Evolutionary conservation across 1,140 invertebrate species (phyloP), one percentile per base, ranked within the genome.

Genomic region (Drosophila novamexicana): DNA sequence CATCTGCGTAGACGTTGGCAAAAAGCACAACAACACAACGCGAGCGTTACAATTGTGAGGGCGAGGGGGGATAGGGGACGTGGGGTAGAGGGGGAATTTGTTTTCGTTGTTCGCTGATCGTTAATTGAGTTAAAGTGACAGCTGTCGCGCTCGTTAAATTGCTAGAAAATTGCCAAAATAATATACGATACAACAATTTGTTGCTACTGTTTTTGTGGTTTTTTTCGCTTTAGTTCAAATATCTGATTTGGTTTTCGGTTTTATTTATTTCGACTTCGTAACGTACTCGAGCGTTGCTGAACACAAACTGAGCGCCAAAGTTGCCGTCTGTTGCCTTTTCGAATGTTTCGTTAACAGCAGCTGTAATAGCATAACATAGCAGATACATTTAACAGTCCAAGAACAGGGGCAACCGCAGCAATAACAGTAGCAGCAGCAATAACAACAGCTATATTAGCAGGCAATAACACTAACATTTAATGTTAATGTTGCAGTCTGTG

Each of bases 101-200:
- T 67, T 69, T 63, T 79, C 68, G 75, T 82, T 75, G 49, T 77
- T 77, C 50, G 72, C 22, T 67, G 74, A 77, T 86, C 84, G 79
- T 83, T 89, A 79, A 88, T 88, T 88, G 84, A 86, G 65, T 83
- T 88, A 77, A 83, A 88, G 83, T 83, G 72, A 86, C 83, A 88
- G 81, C 68, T 66, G 62, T 71, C 47, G 71, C 40, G 63, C 40
- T 50, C 45, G 61, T 40, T 52, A 65, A 73, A 61, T 83, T 69
- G 65, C 39, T 22, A 49, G 22, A 49, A 66, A 76, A 50, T 71
- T 75, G 65, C 45, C 77, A 77, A 81, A 80, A 77, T 66, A 65
- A 47, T 22, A 8, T 57, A 69, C 75, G 66, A 61, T 81, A 80
- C 67, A 56, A 71, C 44, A 58, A 61, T 65, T 64, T 64, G 16